Base-by-base conservation (phyloP, 2,113 vertebrate species). In the Machaerirhynchus nigripectus region DNA sequence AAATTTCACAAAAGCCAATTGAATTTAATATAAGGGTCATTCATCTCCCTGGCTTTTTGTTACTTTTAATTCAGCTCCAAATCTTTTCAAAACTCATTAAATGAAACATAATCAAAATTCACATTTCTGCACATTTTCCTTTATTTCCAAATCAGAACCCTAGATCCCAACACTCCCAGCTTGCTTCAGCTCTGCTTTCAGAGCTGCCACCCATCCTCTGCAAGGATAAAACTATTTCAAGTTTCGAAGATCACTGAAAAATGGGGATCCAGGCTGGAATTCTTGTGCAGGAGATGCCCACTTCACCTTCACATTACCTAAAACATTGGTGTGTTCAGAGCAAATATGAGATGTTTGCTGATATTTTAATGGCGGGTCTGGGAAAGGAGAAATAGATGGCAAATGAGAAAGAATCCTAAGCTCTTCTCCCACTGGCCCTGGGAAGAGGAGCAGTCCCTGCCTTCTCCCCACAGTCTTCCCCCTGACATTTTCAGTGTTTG, bases 61-160 rank as follows among this genome's bases (percentile, higher is more conserved):
- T 97, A 95, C 82, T 96, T 96, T 96, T 97, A 96, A 96, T 96
- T 96, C 95, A 95, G 84, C 82, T 94, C 67, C 95, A 96, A 97
- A 97, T 97, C 95, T 97, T 97, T 97, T 96, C 92, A 96, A 97
- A 97, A 97, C 93, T 97, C 97, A 97, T 97, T 97, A 97, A 96
- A 88, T 82, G 87, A 96, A 96, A 88, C 81, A 78, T 97, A 97
- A 97, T 96, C 96, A 97, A 97, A 97, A 95, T 95, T 97, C 96
- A 96, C 93, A 95, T 96, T 93, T 96, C 73, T 90, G 30, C 44
- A 80, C 65, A 22, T 93, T 83, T 86, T 71, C n/a, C 70, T 89
- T 78, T 68, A 80, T 83, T 80, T 53, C 83, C 74, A 73, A 74
- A 92, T 65, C n/a, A 82, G 59, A 50, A 40, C 18, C 19, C 21